These are phyloP conservation scores for Lipophrys pholis DNA, from an alignment of 2,113 vertebrate genomes.

Conservation along the genomic window DNA sequence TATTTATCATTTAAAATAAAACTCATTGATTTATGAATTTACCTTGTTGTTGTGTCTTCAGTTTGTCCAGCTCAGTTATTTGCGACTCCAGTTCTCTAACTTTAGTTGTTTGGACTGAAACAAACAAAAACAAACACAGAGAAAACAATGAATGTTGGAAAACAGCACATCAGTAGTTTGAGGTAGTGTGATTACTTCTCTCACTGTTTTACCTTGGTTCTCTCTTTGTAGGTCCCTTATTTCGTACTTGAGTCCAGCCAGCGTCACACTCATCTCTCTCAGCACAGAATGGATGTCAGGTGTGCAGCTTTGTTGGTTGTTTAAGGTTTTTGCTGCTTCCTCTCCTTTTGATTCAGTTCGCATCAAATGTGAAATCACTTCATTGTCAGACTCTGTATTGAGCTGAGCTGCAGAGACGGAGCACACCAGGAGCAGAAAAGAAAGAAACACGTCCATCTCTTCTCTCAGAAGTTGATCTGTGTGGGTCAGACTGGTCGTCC, in stretches of 20 bases:
- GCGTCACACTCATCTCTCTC: constrained; percentile 48
- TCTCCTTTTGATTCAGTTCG: not conserved
- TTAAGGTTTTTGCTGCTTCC: not conserved
- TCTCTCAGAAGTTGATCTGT: constrained; percentile 7
- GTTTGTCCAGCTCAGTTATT: not conserved
- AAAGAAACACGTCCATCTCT: constrained; percentile 4
- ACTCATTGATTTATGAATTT: not conserved
- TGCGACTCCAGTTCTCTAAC: constrained; percentile 37
- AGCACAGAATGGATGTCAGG: constrained; percentile 53
- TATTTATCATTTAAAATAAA: no score
- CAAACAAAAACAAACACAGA: not conserved
- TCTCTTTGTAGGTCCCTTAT: constrained; percentile 43
- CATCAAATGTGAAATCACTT: constrained; percentile 4
- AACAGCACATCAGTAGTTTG: not conserved
- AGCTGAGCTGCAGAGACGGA: constrained; percentile 11
- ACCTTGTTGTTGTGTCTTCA: constrained; percentile 11
- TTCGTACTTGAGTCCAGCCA: constrained; percentile 52
- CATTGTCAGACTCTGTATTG: constrained; percentile 11
- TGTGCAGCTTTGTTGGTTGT: not conserved
- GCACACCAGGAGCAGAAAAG: constrained; percentile 42
- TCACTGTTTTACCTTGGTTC: constrained; percentile 39
- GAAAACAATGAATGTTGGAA: not conserved
- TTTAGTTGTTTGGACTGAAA: not conserved
- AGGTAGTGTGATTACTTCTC: not conserved
- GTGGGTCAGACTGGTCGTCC: not conserved